Evolutionary conservation across 2,797 vertebrate species (phyloP).

Genomic region (Microcaecilia unicolor): DNA sequence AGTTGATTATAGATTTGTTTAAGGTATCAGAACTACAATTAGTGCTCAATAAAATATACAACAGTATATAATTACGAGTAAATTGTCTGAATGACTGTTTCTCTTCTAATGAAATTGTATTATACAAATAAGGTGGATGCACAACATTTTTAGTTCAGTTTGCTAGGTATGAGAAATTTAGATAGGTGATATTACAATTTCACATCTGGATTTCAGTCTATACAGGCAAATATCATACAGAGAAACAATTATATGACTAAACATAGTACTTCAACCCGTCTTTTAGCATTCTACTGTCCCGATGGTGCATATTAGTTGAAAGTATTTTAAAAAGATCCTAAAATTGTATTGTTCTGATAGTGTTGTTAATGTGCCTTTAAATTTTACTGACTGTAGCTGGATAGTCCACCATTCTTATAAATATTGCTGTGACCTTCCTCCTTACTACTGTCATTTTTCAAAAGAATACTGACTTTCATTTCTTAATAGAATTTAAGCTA

Average conservation of each 20-base stretch:
- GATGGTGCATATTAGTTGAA: conserved; percentile 27
- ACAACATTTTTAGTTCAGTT: conserved; percentile 44
- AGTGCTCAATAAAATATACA: conserved; percentile 55
- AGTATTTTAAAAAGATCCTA: no score
- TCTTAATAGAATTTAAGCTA: conserved; percentile 30
- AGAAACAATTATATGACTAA: conserved; percentile 1
- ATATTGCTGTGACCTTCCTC: conserved; percentile 16
- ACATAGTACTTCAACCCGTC: conserved; percentile 34
- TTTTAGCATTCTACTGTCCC: conserved; percentile 31
- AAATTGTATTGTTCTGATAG: no score
- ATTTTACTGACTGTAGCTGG: no score
- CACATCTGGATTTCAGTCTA: conserved; percentile 42
- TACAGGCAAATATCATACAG: conserved; percentile 50
- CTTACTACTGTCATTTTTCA: conserved; percentile 19
- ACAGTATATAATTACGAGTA: conserved; percentile 60
- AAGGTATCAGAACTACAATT: conserved; percentile 29
- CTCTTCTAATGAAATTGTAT: conserved; percentile 50
- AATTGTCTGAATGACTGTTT: conserved; percentile 54
- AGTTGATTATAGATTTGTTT: conserved; percentile 48
- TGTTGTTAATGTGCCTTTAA: no score
- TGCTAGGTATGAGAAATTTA: conserved; percentile 43
- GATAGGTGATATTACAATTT: conserved; percentile 39
- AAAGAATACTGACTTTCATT: conserved; percentile 29
- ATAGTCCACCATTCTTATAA: conserved; percentile 18
- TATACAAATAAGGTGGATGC: conserved; percentile 41